Evolutionary conservation across 1,140 invertebrate genomes (phyloP).

Genomic region (Nilaparvata lugens): DNA sequence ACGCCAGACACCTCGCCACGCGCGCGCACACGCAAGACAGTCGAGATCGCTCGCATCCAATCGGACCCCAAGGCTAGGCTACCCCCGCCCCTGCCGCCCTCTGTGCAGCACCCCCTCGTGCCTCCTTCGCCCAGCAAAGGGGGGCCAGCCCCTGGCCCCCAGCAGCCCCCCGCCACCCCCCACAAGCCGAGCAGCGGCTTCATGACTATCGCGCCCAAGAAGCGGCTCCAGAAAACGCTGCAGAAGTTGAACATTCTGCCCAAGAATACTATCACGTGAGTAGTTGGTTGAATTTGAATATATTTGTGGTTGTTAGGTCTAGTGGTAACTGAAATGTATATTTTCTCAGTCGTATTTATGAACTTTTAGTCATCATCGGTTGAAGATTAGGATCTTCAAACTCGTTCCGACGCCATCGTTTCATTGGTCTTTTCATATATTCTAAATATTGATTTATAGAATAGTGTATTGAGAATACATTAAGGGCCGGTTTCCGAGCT

Average conservation of each 20-base stretch:
- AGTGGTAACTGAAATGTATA: not conserved
- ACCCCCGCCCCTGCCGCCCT: conserved; percentile 26
- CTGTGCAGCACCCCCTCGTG: conserved; percentile 16
- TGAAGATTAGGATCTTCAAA: too few relatives aligned
- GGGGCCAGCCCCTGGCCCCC: conserved; percentile 31
- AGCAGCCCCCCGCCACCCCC: conserved; percentile 33
- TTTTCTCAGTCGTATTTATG: not conserved
- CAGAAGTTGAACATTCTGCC: conserved; percentile 87
- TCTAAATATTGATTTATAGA: too few relatives aligned
- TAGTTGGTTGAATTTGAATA: too few relatives aligned
- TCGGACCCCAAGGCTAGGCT: conserved; percentile 54
- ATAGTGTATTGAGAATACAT: too few relatives aligned
- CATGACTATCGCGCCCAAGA: conserved; percentile 73
- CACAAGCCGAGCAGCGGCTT: conserved; percentile 50
- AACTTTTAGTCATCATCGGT: too few relatives aligned
- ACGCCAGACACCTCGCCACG: conserved; percentile 73
- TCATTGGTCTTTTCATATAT: too few relatives aligned
- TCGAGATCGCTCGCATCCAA: conserved; percentile 50
- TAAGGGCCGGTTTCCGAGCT: too few relatives aligned
- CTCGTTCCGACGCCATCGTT: too few relatives aligned
- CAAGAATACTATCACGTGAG: conserved; percentile 68
- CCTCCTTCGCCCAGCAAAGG: conserved; percentile 17
- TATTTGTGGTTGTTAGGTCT: not conserved
- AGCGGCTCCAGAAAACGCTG: conserved; percentile 75
- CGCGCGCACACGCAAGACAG: conserved; percentile 45